phyloP scores from a whole-genome alignment of 2,888 invertebrate species.

The Schrankia costaestrigalis region DNA sequence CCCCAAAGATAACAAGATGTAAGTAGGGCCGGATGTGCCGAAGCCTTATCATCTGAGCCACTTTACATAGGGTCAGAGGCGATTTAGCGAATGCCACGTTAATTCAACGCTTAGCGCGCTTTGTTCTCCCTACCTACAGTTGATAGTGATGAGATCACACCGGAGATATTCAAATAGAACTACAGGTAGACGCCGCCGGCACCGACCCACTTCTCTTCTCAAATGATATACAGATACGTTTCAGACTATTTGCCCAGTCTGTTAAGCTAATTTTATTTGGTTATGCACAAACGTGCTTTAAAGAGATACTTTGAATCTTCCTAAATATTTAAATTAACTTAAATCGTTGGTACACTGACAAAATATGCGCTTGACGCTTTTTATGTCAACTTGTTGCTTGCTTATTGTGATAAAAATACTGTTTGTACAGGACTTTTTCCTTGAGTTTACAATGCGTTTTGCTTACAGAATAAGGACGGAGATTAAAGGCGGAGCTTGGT shows the following conservation, averaged over 20 bases:
- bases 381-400: constrained; percentile 25
- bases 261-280: constrained; percentile 57
- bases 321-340: constrained; percentile 26
- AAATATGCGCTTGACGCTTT: constrained; percentile 18
- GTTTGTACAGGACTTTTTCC: constrained; percentile 3
- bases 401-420: constrained; percentile 19
- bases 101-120: constrained; percentile 66
- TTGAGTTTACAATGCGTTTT: constrained; percentile 16
- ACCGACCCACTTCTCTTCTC: constrained; percentile 45
- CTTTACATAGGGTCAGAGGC: constrained; percentile 65
- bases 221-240: constrained; percentile 53
- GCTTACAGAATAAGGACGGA: constrained; percentile 88
- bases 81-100: constrained; percentile 64
- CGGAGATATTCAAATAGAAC: constrained; percentile 67
- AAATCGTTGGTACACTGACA: constrained; percentile 28
- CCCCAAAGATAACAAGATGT: constrained; percentile 67
- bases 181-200: constrained; percentile 39
- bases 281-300: constrained; percentile 42
- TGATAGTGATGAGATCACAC: constrained; percentile 51
- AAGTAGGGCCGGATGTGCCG: constrained; percentile 59
- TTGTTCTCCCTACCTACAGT: constrained; percentile 42
- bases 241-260: constrained; percentile 51
- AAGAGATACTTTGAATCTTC: constrained; percentile 32
- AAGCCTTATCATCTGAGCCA: constrained; percentile 61
- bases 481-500: constrained; percentile 95